Evolutionary conservation across 2,797 vertebrate genomes (phyloP).

Genomic region (Gadopsis marmoratus): DNA sequence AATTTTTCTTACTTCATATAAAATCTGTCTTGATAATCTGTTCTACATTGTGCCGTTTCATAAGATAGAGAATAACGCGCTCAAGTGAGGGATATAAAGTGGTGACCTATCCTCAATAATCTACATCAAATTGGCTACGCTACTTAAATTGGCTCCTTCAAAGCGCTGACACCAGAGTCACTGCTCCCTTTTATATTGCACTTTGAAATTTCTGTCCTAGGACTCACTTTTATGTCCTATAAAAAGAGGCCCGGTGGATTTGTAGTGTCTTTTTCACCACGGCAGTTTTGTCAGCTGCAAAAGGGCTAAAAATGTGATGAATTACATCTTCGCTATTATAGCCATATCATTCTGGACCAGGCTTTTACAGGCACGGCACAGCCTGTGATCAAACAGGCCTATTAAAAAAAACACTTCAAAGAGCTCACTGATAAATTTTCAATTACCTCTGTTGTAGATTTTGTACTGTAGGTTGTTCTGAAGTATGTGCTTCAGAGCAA

Average conservation of each 20-base stretch:
- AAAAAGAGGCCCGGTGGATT: conserved; percentile 67
- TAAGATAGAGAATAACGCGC: not conserved
- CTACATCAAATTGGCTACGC: conserved; percentile 60
- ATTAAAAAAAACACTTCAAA: conserved; percentile 74
- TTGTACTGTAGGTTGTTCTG: conserved; percentile 51
- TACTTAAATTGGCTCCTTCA: conserved; percentile 69
- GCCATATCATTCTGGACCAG: conserved; percentile 68
- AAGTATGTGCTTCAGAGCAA: conserved; percentile 59
- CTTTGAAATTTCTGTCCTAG: conserved; percentile 73
- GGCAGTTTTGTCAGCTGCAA: conserved; percentile 72
- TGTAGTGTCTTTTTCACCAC: conserved; percentile 71
- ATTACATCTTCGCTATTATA: conserved; percentile 79
- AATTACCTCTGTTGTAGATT: conserved; percentile 74
- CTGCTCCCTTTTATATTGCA: conserved; percentile 66
- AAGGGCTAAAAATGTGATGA: conserved; percentile 74
- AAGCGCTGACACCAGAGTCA: conserved; percentile 66
- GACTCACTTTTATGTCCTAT: conserved; percentile 72
- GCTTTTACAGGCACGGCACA: conserved; percentile 61
- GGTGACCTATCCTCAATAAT: conserved; percentile 66
- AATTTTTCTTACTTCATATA: not conserved
- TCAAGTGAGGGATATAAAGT: conserved; percentile 39
- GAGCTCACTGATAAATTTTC: conserved; percentile 74
- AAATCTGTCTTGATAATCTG: conserved; percentile 22
- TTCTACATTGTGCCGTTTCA: conserved; percentile 14
- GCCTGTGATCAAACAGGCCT: conserved; percentile 70